Percentiles rank a stretch among this genome's conserved stretches.
Evolutionary conservation across 2,888 invertebrate species (phyloP).

Genomic region (Pardosa pseudoannulata): DNA sequence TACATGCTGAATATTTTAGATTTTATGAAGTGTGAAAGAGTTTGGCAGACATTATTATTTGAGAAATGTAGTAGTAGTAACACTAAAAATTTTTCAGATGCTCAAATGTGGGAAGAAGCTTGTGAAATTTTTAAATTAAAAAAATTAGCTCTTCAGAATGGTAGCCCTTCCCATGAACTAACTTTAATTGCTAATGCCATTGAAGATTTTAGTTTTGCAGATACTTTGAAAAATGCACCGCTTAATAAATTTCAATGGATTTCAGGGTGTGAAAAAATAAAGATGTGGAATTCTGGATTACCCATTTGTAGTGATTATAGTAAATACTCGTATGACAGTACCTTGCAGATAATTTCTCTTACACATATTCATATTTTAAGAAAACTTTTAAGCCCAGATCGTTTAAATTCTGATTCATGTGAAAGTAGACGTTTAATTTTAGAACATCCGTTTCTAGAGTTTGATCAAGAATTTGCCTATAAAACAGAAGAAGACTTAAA

Average conservation of each 20-base stretch:
- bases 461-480: neutral
- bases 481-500: conserved; percentile 28
- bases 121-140: conserved; percentile 41
- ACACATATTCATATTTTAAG: conserved; percentile 8
- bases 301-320: conserved; percentile 39
- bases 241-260: conserved; percentile 24
- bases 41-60: conserved; percentile 23
- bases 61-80: neutral
- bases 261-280: conserved; percentile 35
- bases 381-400: neutral
- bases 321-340: neutral
- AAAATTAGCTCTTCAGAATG: conserved; percentile 26
- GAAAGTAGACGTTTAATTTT: neutral
- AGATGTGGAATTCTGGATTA: conserved; percentile 48
- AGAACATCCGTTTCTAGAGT: conserved; percentile 27
- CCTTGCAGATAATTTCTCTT: conserved; percentile 20
- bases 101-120: conserved; percentile 50
- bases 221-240: conserved; percentile 18
- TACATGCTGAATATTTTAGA: conserved; percentile 17
- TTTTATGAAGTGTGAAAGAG: neutral
- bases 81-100: neutral
- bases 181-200: conserved; percentile 18
- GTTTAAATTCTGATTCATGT: neutral
- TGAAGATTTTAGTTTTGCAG: conserved; percentile 46
- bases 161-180: conserved; percentile 27